phyloP scores from a whole-genome alignment of 2,113 vertebrate species.

The Fregetta grallaria region DNA sequence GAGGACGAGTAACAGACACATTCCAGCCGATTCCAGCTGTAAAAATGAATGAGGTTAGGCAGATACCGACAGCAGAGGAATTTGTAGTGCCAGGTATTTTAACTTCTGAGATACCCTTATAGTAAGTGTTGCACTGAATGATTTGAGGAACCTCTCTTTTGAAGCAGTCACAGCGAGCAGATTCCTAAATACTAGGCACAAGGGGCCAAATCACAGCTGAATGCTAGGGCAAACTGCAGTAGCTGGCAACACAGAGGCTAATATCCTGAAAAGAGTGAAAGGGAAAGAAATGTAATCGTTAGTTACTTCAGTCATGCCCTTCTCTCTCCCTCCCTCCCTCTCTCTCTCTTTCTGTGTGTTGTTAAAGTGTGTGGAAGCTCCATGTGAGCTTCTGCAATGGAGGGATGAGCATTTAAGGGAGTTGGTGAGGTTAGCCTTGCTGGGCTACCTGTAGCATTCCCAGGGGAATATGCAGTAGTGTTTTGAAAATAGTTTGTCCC shows the following conservation, averaged over 20 bases:
- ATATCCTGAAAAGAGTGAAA: neutral
- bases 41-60: neutral
- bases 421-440: neutral
- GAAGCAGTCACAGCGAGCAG: neutral
- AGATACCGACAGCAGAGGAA: neutral
- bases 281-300: neutral
- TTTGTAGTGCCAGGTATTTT: neutral
- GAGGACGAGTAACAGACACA: neutral
- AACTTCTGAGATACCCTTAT: neutral
- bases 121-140: neutral
- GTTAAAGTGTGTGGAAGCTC: neutral
- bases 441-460: neutral
- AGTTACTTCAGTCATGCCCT: neutral
- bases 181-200: neutral
- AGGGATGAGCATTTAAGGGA: neutral
- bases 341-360: too few relatives aligned
- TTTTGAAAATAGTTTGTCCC: neutral
- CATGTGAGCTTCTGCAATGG: neutral
- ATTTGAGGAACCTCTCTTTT: neutral
- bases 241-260: neutral
- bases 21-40: constrained; percentile 42
- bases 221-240: neutral
- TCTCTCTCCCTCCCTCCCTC: too few relatives aligned
- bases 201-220: neutral
- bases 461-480: neutral